These are phyloP conservation scores for Lordiphosa andalusiaca DNA, from an alignment of 2,888 invertebrate genomes.

Conservation along the genomic window DNA sequence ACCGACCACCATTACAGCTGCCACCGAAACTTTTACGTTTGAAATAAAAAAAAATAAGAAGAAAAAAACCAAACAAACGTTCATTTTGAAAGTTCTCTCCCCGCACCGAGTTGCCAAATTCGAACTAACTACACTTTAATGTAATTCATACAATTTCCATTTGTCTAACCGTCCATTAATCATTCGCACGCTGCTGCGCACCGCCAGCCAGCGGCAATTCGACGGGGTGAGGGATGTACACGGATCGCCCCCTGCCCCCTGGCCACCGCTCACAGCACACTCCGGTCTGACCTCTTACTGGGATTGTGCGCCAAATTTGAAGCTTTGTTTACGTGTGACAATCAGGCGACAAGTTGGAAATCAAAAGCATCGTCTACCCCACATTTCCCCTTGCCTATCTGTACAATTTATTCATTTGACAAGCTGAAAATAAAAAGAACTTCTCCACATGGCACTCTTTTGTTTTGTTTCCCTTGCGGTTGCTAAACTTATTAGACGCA, in stretches of 20 bases:
- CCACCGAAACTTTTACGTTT: constrained; percentile 31
- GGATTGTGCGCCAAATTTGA: constrained; percentile 51
- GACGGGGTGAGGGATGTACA: background rate
- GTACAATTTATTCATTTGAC: constrained; percentile 68
- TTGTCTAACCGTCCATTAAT: constrained; percentile 80
- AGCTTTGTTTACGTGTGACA: constrained; percentile 74
- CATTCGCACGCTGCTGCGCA: constrained; percentile 76
- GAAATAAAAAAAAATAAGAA: constrained; percentile 32
- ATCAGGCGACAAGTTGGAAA: constrained; percentile 71
- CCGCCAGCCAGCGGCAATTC: constrained; percentile 20
- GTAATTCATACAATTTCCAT: constrained; percentile 80
- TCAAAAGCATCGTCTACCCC: constrained; percentile 51
- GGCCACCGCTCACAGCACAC: background rate
- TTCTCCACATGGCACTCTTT: constrained; percentile 36
- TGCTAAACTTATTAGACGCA: constrained; percentile 71
- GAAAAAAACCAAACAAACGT: constrained; percentile 5
- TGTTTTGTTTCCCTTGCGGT: constrained; percentile 51
- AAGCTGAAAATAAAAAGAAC: constrained; percentile 18
- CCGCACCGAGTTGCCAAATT: constrained; percentile 28
- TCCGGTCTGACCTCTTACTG: constrained; percentile 2
- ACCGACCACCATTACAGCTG: constrained; percentile 4
- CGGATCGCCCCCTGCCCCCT: background rate
- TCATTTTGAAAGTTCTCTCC: constrained; percentile 38
- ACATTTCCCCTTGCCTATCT: constrained; percentile 11
- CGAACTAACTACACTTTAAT: constrained; percentile 76